Base-by-base conservation (phyloP, 2,888 invertebrate genomes). In the Bellardia pandia region DNA sequence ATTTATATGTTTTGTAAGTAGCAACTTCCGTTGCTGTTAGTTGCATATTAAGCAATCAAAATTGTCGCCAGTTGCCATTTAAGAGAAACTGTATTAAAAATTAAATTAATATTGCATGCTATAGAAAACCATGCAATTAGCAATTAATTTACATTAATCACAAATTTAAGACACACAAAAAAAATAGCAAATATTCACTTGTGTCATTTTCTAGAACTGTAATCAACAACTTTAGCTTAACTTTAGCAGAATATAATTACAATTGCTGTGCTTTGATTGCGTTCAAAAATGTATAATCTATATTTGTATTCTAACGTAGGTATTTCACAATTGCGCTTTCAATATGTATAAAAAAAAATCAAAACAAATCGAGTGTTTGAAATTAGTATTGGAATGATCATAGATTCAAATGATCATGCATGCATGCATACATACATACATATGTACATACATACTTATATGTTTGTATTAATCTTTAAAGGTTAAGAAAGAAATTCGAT, bases 91-190 rank as follows among this genome's bases (percentile, higher is more conserved):
- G 56, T 33, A 75, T 45, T 45, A 45, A 69, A 78, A 56, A 13
- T 23, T 56, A 71, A 68, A 53, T 58, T 6, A 45, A 77, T 88
- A 84, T 37, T 72, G 82, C 82, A 37, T 37, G 37, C 71, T 48
- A 86, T 78, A 71, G 56, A 77, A 78, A 88, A 85, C 85, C 86
- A 77, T 78, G 45, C 86, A 81, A 88, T 89, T 85, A 85, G 75
- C 60, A 80, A 80, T 84, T 85, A 48, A 88, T 62, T 42, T 51
- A 51, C 82, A 78, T 78, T 78, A 86, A 86, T 86, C 82, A 86
- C 69, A 78, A 77, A 76, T 62, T n/a, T 23, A 14, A 69, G 60
- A 48, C 60, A 79, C 23, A 62, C 60, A 13, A 88, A 88, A 84
- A 76, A 72, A 77, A n/a, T n/a, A 13, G 1, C 33, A 53, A 68